A percentile compares a stretch with the other conserved stretches of the same genome.
phyloP scores from a whole-genome alignment of 2,113 vertebrate species.

The Chroicocephalus ridibundus region DNA sequence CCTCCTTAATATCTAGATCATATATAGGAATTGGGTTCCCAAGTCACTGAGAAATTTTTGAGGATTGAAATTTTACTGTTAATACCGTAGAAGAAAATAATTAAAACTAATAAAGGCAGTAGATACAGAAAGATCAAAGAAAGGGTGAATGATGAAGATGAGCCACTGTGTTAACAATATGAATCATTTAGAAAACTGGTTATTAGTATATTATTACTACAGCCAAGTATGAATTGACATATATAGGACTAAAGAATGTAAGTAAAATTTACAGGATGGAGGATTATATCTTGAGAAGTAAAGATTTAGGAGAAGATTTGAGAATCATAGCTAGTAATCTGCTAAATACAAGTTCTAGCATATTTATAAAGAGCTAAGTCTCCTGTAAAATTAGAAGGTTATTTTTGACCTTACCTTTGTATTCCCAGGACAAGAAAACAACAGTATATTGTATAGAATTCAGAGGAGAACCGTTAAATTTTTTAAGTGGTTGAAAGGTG shows the following conservation, averaged over 20 bases:
- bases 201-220: neutral
- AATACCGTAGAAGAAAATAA: neutral
- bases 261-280: neutral
- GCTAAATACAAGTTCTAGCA: neutral
- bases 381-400: neutral
- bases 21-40: neutral
- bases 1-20: neutral
- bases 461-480: neutral
- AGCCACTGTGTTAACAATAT: neutral
- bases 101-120: neutral
- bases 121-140: neutral
- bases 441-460: neutral
- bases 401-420: neutral
- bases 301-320: neutral
- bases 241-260: neutral
- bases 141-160: neutral
- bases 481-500: neutral
- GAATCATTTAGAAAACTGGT: neutral
- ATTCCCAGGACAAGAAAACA: neutral
- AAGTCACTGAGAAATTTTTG: neutral
- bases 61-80: neutral
- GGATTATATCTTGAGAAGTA: neutral
- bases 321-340: neutral
- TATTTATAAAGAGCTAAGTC: neutral
- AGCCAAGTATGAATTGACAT: neutral